Base-by-base conservation (phyloP, 2,113 vertebrate species). In the Clinocottus analis region DNA sequence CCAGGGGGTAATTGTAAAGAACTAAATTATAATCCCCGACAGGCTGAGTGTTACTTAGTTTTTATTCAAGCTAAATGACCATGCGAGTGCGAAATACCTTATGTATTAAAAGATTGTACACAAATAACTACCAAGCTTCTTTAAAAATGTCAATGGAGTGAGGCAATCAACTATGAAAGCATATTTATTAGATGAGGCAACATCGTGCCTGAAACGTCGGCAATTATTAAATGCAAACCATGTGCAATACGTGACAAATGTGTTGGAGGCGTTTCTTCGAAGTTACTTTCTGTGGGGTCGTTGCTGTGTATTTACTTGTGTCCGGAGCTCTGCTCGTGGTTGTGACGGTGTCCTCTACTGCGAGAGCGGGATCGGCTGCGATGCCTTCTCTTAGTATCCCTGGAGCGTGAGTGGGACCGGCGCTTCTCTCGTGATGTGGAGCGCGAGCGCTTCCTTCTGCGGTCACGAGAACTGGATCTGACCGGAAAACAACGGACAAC, bases 381-480 rank as follows among this genome's bases (percentile, higher is more conserved):
- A 75, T 97, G 97, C 68, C 97, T 95, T 59, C 97, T 88, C 83
- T 96, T 95, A 77, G 96, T 95, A 67, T 99, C 96, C 79, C 94
- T 92, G 72, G 96, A 97, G 13, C 96, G 94, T 0, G 97, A 97
- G 12, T 94, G 93, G 1, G 96, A 95, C 27, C 96, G 96, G 17
- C 96, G 93, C 70, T 91, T 95, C 21, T 97, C 96, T 29, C 96
- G 93, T 29, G 97, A 97, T 0, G 93, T 10, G 0, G 97, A 98
- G 10, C 95, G 89, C 0, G 97, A 97, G 74, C 96, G 95, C 8
- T 95, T 90, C 29, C 96, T 93, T 82, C 96, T 95, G 41, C 96
- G 93, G 7, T 98, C 97, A 43, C 96, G 96, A 63, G 97, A 99
- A 7, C 97, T 96, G 0, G 98, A 99, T 80, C 97, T 98, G 90